Percentiles rank a stretch among this genome's conserved stretches.
phyloP scores from a whole-genome alignment of 1,140 invertebrate genomes.

The Cydia strobilella region DNA sequence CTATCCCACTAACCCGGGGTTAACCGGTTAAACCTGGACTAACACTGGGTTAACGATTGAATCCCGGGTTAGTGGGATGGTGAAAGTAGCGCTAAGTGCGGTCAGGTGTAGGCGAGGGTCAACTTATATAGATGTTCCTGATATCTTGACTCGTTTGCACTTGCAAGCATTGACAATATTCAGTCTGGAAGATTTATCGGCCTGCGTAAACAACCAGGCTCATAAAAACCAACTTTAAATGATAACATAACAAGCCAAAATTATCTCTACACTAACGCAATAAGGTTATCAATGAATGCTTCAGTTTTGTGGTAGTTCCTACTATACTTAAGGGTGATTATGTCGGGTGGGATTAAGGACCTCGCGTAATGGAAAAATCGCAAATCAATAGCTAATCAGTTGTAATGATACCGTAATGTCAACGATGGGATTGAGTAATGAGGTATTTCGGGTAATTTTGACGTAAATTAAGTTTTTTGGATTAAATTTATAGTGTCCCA shows the following conservation, averaged over 20 bases:
- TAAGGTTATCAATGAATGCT: neutral
- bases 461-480: slow-evolving; percentile 18
- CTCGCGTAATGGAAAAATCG: slow-evolving; percentile 26
- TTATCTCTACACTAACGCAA: neutral
- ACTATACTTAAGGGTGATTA: slow-evolving; percentile 25
- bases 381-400: slow-evolving; percentile 32
- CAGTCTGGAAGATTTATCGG: slow-evolving; percentile 14
- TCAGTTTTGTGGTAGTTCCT: neutral
- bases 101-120: too few species aligned
- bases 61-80: too few species aligned
- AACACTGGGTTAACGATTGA: too few species aligned
- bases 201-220: slow-evolving; percentile 13
- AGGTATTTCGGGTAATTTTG: slow-evolving; percentile 12
- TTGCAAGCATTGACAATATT: neutral
- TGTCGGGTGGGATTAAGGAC: neutral
- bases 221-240: slow-evolving; percentile 10
- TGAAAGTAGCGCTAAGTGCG: too few species aligned
- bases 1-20: too few species aligned
- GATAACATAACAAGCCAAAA: neutral
- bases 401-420: slow-evolving; percentile 29
- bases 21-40: too few species aligned
- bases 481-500: slow-evolving; percentile 12
- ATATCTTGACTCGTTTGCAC: neutral
- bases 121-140: too few species aligned
- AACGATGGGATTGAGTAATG: slow-evolving; percentile 23